Conservation (phyloP, 2,113 vertebrate species). For the Thunnus thynnus region DNA sequence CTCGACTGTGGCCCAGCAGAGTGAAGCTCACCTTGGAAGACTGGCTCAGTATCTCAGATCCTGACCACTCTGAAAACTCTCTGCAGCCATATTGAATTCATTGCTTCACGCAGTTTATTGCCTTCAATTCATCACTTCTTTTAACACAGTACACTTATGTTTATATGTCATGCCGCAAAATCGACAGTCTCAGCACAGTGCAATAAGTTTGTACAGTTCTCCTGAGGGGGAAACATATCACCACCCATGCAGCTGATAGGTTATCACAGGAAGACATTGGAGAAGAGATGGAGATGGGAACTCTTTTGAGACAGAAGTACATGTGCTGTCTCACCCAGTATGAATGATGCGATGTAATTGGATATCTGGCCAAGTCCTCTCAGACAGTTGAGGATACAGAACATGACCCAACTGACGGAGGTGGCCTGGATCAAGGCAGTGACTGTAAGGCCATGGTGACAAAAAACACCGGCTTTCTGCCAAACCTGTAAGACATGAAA, state of each 20-base stretch:
- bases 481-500: slow-evolving; percentile 60
- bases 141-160: not conserved
- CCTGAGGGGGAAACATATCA: not conserved
- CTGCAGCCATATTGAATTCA: not conserved
- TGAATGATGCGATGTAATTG: slow-evolving; percentile 53
- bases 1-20: slow-evolving; percentile 42
- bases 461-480: slow-evolving; percentile 66
- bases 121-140: not conserved
- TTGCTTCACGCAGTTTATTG: not conserved
- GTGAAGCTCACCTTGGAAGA: slow-evolving; percentile 41
- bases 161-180: too few relatives aligned
- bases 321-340: slow-evolving; percentile 57
- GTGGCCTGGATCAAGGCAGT: slow-evolving; percentile 60
- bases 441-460: slow-evolving; percentile 51
- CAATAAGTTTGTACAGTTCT: not conserved
- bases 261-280: not conserved
- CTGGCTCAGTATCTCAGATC: slow-evolving; percentile 62
- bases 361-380: slow-evolving; percentile 69
- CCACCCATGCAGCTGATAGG: not conserved
- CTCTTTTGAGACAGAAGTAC: not conserved
- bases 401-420: slow-evolving; percentile 74
- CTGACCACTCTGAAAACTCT: slow-evolving; percentile 29
- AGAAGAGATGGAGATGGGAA: not conserved
- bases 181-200: not conserved
- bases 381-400: slow-evolving; percentile 60